Evolutionary conservation across 1,140 invertebrate species (phyloP).

Genomic region (Dinoponera quadriceps): DNA sequence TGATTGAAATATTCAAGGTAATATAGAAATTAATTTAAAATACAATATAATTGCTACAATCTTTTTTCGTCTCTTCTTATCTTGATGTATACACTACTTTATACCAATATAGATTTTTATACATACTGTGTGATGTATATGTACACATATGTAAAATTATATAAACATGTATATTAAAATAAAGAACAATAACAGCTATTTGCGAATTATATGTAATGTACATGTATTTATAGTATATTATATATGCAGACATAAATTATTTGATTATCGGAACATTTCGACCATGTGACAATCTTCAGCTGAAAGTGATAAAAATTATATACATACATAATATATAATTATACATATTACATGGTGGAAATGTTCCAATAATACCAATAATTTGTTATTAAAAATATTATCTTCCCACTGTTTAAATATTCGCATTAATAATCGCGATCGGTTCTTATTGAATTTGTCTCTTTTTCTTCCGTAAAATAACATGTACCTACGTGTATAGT

Average conservation of each 20-base stretch:
- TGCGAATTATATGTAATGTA: neutral
- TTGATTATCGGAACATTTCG: slow-evolving; percentile 11
- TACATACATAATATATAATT: too few relatives aligned
- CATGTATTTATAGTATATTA: slow-evolving; percentile 22
- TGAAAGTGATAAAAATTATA: too few relatives aligned
- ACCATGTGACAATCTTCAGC: neutral
- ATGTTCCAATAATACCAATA: too few relatives aligned
- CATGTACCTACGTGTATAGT: too few relatives aligned
- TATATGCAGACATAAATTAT: slow-evolving; percentile 18
- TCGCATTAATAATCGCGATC: neutral
- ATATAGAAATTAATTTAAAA: slow-evolving; percentile 31
- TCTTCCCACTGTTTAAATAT: too few relatives aligned
- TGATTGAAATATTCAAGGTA: neutral
- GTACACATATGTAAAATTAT: slow-evolving; percentile 45
- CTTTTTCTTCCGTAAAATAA: too few relatives aligned
- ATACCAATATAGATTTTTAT: slow-evolving; percentile 56
- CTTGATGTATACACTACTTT: slow-evolving; percentile 10
- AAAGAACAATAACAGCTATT: too few relatives aligned
- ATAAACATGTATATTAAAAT: slow-evolving; percentile 35
- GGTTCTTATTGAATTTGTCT: too few relatives aligned
- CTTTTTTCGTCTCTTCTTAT: neutral
- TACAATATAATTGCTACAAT: neutral
- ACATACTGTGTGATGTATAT: too few relatives aligned
- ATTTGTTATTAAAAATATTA: too few relatives aligned
- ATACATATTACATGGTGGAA: too few relatives aligned